These are phyloP conservation scores for Ciconia nigra DNA, from an alignment of 2,797 vertebrate species.

Conservation along the genomic window DNA sequence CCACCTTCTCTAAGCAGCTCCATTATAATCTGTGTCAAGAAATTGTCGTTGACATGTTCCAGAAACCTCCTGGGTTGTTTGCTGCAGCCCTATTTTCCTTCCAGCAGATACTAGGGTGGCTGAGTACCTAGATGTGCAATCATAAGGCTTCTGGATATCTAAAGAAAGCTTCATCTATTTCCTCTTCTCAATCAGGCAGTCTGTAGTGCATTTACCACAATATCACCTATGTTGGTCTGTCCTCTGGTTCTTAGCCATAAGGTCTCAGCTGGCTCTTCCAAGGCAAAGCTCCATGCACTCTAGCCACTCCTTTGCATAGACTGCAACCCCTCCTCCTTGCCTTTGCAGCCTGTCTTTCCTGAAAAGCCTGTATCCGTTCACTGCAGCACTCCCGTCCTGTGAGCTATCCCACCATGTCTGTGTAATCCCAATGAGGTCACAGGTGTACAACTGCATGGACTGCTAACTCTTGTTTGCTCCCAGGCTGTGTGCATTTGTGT, in stretches of 20 bases:
- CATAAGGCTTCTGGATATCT: neutral
- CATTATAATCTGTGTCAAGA: neutral
- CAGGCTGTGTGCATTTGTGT: neutral
- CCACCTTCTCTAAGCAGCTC: neutral
- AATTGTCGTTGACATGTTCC: neutral
- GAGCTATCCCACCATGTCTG: neutral
- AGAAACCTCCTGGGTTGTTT: neutral
- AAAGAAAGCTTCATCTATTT: neutral
- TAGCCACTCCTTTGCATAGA: neutral
- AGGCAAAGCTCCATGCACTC: neutral
- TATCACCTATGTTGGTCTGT: neutral
- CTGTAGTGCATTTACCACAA: neutral
- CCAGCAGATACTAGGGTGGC: neutral
- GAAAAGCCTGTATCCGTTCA: conserved; percentile 22
- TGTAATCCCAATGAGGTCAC: neutral
- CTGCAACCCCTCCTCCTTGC: neutral
- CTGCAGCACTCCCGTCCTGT: neutral
- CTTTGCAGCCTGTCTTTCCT: conserved; percentile 8
- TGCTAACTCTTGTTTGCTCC: neutral
- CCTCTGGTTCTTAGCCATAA: neutral
- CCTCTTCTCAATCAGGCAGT: neutral
- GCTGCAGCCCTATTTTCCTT: neutral
- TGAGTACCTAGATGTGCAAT: neutral
- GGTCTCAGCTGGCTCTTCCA: neutral
- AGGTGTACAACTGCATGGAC: neutral